Evolutionary conservation across 2,888 invertebrate species (phyloP), one percentile per base, ranked within the genome.

Genomic region (Neocrepidodera transversa): DNA sequence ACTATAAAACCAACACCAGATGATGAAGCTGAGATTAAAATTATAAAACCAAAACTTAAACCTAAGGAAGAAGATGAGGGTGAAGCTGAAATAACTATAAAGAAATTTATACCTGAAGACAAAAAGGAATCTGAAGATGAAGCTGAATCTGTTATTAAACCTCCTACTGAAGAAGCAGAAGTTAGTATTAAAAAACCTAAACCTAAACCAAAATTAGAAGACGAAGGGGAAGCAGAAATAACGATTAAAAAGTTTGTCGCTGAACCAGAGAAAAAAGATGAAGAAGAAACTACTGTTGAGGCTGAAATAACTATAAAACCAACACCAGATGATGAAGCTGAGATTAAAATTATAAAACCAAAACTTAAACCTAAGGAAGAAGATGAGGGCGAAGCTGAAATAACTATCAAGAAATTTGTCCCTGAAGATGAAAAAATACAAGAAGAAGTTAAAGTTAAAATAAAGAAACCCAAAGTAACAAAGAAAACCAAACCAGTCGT

Each of bases 271-370:
- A 45, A 54, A 49, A 50, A 64, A 89, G 87, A 74, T 81, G 85
- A 88, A 78, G 91, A 91, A 76, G 90, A 89, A 6, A 80, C 85
- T 60, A 82, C 87, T 74, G 76, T 87, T 10, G 48, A 35, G 6
- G 32, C 35, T 20, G 49, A 49, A 20, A 32, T 16, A 58, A 43
- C 55, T 7, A 78, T 87, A 42, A 89, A 85, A 76, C 82, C 84
- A 62, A 75, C 86, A 32, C 80, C 84, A 0, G 68, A 70, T 68
- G 58, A 74, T 68, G 62, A 76, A 74, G 56, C 68, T 65, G 20
- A 78, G 42, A 52, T 68, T n/a, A 67, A 74, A 36, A 69, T 74
- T 16, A 68, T 72, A 48, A 72, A 73, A 53, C 40, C 55, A 8
- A 48, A 64, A 13, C 59, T 63, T 26, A 57, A 74, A 69, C 59